phyloP scores from a whole-genome alignment of 1,140 invertebrate species.

The Cyclina sinensis region DNA sequence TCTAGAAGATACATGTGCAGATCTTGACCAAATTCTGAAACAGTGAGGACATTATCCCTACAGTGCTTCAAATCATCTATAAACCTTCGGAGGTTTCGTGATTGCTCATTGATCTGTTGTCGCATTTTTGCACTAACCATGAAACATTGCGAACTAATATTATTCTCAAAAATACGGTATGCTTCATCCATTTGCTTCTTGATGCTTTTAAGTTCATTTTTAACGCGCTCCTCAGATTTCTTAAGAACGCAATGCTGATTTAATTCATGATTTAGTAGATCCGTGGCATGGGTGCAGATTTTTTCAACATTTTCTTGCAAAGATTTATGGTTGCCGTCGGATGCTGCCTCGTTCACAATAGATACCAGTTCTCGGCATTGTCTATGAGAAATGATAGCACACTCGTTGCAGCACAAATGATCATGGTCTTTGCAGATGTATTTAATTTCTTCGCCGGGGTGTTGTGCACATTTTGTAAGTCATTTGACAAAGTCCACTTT shows the following conservation, averaged over 20 bases:
- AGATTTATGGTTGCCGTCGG: not conserved
- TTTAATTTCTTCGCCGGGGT: not conserved
- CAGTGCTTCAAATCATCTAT: not conserved
- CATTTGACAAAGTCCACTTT: not conserved
- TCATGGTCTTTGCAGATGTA: conserved; percentile 27
- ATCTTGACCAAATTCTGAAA: not conserved
- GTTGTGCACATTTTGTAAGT: not conserved
- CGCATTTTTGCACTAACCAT: not conserved
- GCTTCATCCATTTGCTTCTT: not conserved
- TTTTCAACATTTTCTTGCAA: not conserved
- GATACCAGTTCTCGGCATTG: not conserved
- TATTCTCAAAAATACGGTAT: not conserved
- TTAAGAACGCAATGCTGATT: not conserved
- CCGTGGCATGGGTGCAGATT: not conserved
- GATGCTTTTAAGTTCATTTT: not conserved
- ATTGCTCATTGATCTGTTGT: not conserved
- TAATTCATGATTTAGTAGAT: not conserved
- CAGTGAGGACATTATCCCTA: not conserved
- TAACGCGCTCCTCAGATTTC: not conserved
- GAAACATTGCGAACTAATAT: not conserved
- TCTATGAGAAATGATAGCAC: conserved; percentile 11
- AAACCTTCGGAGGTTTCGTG: not conserved
- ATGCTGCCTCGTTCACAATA: not conserved
- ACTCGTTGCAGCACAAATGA: conserved; percentile 26
- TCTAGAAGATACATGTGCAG: not conserved